phyloP scores from a whole-genome alignment of 2,888 invertebrate genomes.

The Ichneumon xanthorius region DNA sequence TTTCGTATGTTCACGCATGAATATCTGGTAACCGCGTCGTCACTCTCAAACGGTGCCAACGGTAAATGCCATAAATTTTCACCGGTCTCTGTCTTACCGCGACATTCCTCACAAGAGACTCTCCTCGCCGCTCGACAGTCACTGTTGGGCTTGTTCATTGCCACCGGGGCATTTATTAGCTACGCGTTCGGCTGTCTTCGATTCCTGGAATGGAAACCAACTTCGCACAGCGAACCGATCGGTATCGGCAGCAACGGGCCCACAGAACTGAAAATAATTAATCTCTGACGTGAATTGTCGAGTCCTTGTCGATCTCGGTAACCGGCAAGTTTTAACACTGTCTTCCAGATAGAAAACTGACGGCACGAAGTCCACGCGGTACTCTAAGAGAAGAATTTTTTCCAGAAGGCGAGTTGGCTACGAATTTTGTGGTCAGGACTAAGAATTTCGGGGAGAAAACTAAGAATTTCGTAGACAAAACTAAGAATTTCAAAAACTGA shows the following conservation, averaged over 20 bases:
- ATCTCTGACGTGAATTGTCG: too few species aligned
- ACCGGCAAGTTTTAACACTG: too few species aligned
- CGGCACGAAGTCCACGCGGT: too few species aligned
- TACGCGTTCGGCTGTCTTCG: constrained; percentile 37
- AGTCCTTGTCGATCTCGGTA: too few species aligned
- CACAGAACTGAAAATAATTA: background rate
- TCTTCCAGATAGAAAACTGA: too few species aligned
- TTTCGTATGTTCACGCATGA: background rate
- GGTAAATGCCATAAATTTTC: constrained; percentile 57
- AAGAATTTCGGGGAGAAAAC: too few species aligned
- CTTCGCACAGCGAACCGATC: background rate
- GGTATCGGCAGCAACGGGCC: background rate
- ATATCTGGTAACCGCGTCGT: constrained; percentile 15
- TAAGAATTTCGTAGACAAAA: too few species aligned
- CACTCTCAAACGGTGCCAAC: constrained; percentile 21
- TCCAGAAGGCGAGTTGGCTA: too few species aligned
- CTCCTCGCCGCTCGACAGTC: constrained; percentile 12
- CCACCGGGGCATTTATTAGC: constrained; percentile 49
- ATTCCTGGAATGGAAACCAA: constrained; percentile 17
- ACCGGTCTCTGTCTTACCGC: constrained; percentile 37
- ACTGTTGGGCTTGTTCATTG: constrained; percentile 31
- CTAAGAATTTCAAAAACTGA: too few species aligned
- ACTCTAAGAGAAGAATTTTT: too few species aligned
- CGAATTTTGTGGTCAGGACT: too few species aligned
- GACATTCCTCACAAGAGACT: constrained; percentile 34